These are phyloP conservation scores for Hoplias malabaricus DNA, from an alignment of 2,113 vertebrate genomes.

Conservation along the genomic window DNA sequence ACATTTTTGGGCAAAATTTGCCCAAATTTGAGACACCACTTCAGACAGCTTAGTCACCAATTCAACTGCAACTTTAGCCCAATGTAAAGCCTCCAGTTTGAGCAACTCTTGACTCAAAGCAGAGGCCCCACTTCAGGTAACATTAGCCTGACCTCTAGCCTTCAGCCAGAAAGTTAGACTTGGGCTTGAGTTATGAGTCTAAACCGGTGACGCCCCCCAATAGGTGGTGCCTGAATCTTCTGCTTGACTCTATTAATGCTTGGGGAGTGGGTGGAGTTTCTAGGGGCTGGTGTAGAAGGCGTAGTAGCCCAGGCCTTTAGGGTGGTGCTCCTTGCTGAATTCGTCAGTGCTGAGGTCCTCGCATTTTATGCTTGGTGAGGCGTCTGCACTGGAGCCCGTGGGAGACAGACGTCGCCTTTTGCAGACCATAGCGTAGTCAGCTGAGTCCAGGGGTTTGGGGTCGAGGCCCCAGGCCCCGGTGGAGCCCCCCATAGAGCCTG, in stretches of 20 bases:
- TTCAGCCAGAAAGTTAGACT: no score
- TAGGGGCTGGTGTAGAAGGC: conserved; percentile 96
- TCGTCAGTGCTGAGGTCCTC: conserved; percentile 93
- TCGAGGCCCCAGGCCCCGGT: conserved; percentile 83
- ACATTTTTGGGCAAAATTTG: no score
- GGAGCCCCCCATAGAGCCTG: conserved; percentile 10
- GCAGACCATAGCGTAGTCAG: conserved; percentile 91
- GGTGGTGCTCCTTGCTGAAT: conserved; percentile 91
- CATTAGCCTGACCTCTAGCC: no score
- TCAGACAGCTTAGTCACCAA: no score
- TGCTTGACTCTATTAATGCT: background rate
- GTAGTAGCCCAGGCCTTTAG: conserved; percentile 97
- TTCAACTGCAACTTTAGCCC: no score
- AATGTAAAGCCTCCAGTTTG: no score
- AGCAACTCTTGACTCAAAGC: no score
- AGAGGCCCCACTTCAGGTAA: no score
- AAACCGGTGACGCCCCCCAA: no score
- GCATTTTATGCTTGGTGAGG: conserved; percentile 95
- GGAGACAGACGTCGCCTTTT: conserved; percentile 93
- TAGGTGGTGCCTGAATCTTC: no score
- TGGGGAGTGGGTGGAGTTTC: conserved; percentile 28
- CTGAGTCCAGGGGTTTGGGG: conserved; percentile 94
- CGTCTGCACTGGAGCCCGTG: conserved; percentile 93
- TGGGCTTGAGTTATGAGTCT: no score
- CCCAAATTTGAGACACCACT: no score